Conservation (phyloP, 2,113 vertebrate species). For the Clarias macrocephalus region DNA sequence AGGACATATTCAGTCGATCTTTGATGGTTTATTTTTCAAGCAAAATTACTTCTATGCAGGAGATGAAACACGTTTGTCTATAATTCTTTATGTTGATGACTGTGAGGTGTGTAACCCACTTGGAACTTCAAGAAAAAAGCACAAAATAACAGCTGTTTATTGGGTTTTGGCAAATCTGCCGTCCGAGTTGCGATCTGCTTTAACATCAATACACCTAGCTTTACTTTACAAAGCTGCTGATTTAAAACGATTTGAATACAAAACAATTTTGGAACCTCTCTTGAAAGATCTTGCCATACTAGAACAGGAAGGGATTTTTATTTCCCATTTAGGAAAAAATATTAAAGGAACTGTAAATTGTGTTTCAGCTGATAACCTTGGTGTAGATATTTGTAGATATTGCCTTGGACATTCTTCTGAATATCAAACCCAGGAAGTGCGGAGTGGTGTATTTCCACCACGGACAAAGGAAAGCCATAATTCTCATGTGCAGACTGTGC, state of each 20-base stretch:
- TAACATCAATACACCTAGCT: constrained; percentile 51
- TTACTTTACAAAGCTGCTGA: constrained; percentile 52
- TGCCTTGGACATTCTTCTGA: constrained; percentile 44
- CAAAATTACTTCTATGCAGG: constrained; percentile 27
- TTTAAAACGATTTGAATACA: constrained; percentile 49
- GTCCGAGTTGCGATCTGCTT: constrained; percentile 32
- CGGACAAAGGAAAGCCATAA: constrained; percentile 45
- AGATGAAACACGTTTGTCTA: constrained; percentile 33
- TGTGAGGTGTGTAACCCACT: constrained; percentile 32
- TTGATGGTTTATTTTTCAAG: constrained; percentile 34
- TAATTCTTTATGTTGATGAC: constrained; percentile 42
- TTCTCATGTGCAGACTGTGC: constrained; percentile 52
- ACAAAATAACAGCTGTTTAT: constrained; percentile 42
- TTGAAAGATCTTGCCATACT: constrained; percentile 50
- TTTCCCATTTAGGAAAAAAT: constrained; percentile 43
- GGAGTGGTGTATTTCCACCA: constrained; percentile 44
- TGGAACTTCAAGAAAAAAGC: constrained; percentile 39
- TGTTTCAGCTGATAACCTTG: constrained; percentile 50
- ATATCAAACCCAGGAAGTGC: constrained; percentile 48
- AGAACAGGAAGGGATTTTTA: constrained; percentile 50
- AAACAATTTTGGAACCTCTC: constrained; percentile 43
- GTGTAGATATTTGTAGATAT: constrained; percentile 53
- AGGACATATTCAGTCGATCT: constrained; percentile 26
- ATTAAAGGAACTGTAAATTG: constrained; percentile 50
- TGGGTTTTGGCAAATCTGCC: constrained; percentile 40